Evolutionary conservation across 2,888 invertebrate genomes (phyloP), one percentile per base, ranked within the genome.

Genomic region (Creontiades dilutus): DNA sequence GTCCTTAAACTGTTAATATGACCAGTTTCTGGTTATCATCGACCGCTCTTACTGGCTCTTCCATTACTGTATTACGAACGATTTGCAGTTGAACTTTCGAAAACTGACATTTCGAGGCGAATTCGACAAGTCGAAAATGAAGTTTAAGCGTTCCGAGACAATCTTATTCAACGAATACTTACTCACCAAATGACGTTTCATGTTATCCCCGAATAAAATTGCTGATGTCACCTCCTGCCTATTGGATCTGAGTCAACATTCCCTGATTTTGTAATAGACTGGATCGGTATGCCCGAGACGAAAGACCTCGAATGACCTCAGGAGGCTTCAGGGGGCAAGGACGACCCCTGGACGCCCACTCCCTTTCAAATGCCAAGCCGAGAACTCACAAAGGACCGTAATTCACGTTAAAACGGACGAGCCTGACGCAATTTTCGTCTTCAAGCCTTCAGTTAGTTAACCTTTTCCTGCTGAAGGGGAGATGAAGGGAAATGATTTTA

Each of bases 341-440:
- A 57, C 85, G 55, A 1, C 28, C n/a, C 57, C 19, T 61, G 85
- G 46, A 85, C 61, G 85, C 85, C 85, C 85, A 85, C 85, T 85
- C 85, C 85, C 85, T 85, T 85, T 61, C 85, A 57, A 85, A 85
- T 85, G 85, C 85, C 85, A 78, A 27, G n/a, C 46, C 2, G 13
- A 16, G 46, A 46, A 47, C 78, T 78, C 1, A 78, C 78, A 78
- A 78, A 78, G 78, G 47, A 78, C 78, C 78, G 46, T 78, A 78
- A 78, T 78, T 78, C 47, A 78, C 78, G 78, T 78, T n/a, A 78
- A 78, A 78, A 78, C 47, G 46, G 78, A 78, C 78, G 76, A 76
- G 37, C n/a, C 46, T 78, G 78, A 78, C n/a, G 78, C 78, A 47
- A 47, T 78, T 78, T 47, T 47, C 78, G n/a, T 47, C 78, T 68